Evolutionary conservation across 1,140 invertebrate genomes (phyloP), one percentile per base, ranked within the genome.

Genomic region (Potamilus streckersoni): DNA sequence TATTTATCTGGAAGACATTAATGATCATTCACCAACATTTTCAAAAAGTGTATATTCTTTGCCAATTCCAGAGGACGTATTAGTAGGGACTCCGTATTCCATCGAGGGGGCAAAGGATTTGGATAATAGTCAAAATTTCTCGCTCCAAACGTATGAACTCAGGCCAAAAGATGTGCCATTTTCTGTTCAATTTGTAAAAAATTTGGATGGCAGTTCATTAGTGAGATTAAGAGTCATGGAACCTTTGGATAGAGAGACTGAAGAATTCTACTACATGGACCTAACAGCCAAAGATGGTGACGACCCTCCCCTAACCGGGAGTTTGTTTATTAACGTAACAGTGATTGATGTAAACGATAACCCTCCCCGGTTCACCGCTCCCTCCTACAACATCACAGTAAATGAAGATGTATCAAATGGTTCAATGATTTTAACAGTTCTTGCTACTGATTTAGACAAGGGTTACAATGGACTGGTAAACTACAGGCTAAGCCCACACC

Each of bases 11-110:
- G 76, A 87, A 1, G 97, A 98, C 87, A 96, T 95, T 13, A 99
- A 98, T 88, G 97, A 98, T 91, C 97, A 98, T 89, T 93, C 95
- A 3, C 97, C 97, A 0, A 90, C 93, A 16, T 98, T 98, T 90
- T 79, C 80, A 31, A 69, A 75, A 13, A 58, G 72, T 14, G 23
- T 55, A 2, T 70, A 83, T 20, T 78, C 75, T 15, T 63, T 88
- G 3, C 66, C 71, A 19, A 82, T 88, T 23, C 77, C 84, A 1
- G 89, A 94, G 93, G 82, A 83, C 5, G 81, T 84, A 15, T 71
- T 81, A 19, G 79, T 86, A n/a, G 82, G 83, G 0, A 91, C 94
- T 23, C 95, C 96, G 89, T 94, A 95, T 0, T 90, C 38, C 94
- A 95, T 87, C 60, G 83, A 72, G 64, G 83, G 77, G 55, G 86